Evolutionary conservation across 1,140 invertebrate genomes (phyloP).

Genomic region (Cydia fagiglandana): DNA sequence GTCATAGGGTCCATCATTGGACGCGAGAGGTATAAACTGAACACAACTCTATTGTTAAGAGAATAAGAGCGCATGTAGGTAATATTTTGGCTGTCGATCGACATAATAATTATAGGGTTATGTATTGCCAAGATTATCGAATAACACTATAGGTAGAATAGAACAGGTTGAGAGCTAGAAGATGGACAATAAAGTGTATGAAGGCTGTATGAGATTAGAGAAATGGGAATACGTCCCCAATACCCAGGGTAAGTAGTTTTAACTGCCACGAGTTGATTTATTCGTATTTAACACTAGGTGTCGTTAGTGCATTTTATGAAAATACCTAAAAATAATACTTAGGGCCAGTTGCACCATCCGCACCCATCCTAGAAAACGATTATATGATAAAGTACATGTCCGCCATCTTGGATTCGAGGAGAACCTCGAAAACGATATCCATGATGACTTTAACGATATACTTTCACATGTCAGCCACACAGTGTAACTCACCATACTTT

Average conservation of each 20-base stretch:
- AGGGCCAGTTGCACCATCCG: no score
- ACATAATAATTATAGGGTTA: background rate
- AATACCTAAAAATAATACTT: conserved; percentile 33
- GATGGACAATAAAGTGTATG: conserved; percentile 69
- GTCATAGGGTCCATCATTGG: no score
- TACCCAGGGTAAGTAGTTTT: conserved; percentile 73
- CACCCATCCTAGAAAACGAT: no score
- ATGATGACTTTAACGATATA: no score
- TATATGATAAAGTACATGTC: no score
- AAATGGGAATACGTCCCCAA: conserved; percentile 64
- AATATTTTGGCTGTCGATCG: background rate
- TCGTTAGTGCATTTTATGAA: conserved; percentile 37
- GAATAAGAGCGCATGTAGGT: no score
- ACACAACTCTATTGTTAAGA: no score
- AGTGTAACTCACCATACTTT: no score
- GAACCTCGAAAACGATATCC: no score
- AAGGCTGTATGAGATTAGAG: conserved; percentile 62
- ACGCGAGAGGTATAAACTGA: no score
- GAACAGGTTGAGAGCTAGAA: conserved; percentile 28
- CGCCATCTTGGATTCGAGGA: no score
- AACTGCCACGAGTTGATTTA: conserved; percentile 45
- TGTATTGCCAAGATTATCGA: background rate
- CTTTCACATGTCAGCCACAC: no score
- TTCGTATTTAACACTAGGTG: background rate
- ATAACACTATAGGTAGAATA: conserved; percentile 3